Percentiles rank a stretch among this genome's conserved stretches.
These are phyloP conservation scores for Liasis olivaceus DNA, from an alignment of 2,797 vertebrate species.

Conservation along the genomic window DNA sequence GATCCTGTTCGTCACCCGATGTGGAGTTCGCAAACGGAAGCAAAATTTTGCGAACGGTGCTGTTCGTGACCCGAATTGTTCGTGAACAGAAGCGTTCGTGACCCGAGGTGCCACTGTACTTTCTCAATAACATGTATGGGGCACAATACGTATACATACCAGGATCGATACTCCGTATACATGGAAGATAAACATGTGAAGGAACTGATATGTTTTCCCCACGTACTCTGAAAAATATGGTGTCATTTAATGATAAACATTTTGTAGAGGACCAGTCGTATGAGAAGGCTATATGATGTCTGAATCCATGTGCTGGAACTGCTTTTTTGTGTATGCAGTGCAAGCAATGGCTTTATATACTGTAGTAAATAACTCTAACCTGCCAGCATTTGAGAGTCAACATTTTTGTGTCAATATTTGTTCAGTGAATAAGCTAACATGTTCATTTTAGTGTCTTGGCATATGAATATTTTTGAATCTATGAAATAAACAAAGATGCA, in stretches of 20 bases:
- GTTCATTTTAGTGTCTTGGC: background rate
- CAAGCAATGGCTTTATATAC: background rate
- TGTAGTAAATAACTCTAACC: background rate
- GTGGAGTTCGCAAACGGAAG: too few species aligned
- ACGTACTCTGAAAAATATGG: background rate
- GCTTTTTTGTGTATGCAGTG: background rate
- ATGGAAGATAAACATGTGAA: background rate
- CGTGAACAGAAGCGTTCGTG: too few species aligned
- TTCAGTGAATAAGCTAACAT: background rate
- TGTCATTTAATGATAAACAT: background rate
- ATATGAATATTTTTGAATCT: background rate
- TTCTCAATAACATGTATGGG: background rate
- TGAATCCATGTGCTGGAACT: background rate
- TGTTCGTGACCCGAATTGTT: too few species aligned
- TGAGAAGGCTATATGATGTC: background rate
- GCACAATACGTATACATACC: background rate
- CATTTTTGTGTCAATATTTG: slow-evolving; percentile 38
- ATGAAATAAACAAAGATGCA: background rate
- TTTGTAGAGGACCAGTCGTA: background rate
- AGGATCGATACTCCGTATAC: background rate
- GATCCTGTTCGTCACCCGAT: too few species aligned
- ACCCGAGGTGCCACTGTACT: too few species aligned
- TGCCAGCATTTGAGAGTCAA: slow-evolving; percentile 29
- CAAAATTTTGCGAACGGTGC: too few species aligned
- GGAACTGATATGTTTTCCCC: background rate